Base-by-base conservation (phyloP, 2,888 invertebrate species). In the Lasius platythorax region DNA sequence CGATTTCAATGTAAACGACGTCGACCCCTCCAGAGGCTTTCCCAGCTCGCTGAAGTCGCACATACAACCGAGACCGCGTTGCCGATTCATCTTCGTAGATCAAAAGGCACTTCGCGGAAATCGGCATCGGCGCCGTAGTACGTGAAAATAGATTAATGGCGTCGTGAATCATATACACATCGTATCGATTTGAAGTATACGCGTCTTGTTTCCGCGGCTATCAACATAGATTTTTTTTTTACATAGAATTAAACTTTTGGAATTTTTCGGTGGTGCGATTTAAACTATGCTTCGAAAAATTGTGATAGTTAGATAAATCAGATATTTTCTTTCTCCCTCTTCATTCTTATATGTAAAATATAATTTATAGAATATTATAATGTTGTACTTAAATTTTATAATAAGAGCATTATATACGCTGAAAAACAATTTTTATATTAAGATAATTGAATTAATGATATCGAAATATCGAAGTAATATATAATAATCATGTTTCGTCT, bases 101-200 rank as follows among this genome's bases (percentile, higher is more conserved):
- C 93, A 94, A 94, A 94, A 92, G 93, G 87, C 90, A 78, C 88
- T 94, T 94, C 94, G 92, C 72, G 89, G 94, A 94, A 94, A 94
- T 94, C 91, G 91, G 91, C 91, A 91, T 89, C 89, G 90, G 75
- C 82, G 76, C 83, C 82, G 86, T 86, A 88, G 89, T 88, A 90
- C 91, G 91, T 92, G 90, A 92, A 94, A 94, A 94, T 93, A 93
- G 93, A 94, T 94, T 94, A 93, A 94, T 92, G 93, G 91, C 91
- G 91, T 90, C 92, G 91, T 94, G 93, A 94, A 94, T 94, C 94
- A 53, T 53, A 53, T 53, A 53, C 15, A 53, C 50, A 93, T 90
- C 92, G 88, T 92, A 93, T 93, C 93, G 94, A 94, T 94, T 92
- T 91, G 89, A 92, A 90, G 91, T 92, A 82, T 83, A 72, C 33